phyloP scores from a whole-genome alignment of 1,140 invertebrate genomes.

The Parapsyche elsis region DNA sequence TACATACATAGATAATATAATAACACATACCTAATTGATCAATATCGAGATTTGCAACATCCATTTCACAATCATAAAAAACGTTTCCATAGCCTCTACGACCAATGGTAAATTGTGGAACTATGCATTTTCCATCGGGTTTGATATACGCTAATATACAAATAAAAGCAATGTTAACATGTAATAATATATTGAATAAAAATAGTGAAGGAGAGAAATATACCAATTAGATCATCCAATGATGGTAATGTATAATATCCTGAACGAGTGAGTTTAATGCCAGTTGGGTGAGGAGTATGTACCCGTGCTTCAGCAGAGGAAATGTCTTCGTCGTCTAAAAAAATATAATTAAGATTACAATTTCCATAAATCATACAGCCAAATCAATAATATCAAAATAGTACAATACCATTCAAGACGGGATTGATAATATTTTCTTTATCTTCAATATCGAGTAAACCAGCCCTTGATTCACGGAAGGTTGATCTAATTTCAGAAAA shows the following conservation, averaged over 20 bases:
- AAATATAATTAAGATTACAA: background rate
- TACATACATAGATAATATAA: conserved; percentile 21
- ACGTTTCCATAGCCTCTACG: conserved; percentile 93
- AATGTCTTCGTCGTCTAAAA: conserved; percentile 56
- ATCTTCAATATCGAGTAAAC: conserved; percentile 38
- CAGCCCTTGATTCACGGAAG: background rate
- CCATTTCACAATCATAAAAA: conserved; percentile 86
- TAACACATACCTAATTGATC: conserved; percentile 80
- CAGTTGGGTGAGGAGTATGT: conserved; percentile 68
- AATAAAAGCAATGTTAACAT: conserved; percentile 33
- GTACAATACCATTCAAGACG: conserved; percentile 15
- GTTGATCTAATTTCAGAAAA: background rate
- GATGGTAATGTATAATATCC: conserved; percentile 91
- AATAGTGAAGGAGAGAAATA: conserved; percentile 49
- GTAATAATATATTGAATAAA: conserved; percentile 24
- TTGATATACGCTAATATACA: conserved; percentile 66
- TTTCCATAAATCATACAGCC: background rate
- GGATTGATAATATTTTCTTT: conserved; percentile 39
- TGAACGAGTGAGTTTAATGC: conserved; percentile 73
- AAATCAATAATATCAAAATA: background rate
- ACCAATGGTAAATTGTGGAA: conserved; percentile 92
- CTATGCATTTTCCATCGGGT: conserved; percentile 82
- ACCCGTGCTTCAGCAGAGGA: conserved; percentile 58
- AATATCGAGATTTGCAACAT: conserved; percentile 89
- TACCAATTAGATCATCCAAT: conserved; percentile 76